Base-by-base conservation (phyloP, 2,797 vertebrate species). In the Lepidocolaptes lacrymiger region DNA sequence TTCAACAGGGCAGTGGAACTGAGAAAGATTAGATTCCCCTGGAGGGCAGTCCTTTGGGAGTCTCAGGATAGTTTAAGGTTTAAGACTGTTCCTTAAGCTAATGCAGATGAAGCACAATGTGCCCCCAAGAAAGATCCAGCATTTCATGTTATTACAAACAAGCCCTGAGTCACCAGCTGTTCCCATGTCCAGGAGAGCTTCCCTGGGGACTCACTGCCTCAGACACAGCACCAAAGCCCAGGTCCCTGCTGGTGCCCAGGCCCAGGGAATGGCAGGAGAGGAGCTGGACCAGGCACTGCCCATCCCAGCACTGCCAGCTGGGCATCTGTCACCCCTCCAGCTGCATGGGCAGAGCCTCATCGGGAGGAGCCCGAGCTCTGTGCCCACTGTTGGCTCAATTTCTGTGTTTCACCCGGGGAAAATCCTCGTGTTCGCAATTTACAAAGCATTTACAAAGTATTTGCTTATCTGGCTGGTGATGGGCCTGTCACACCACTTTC, bases 221-320 rank as follows among this genome's bases (percentile, higher is more conserved):
- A 36, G 73, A 20, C 27, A 22, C 1, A 1, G 14, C 61, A 43
- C 36, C 1, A 3, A 64, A 23, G 20, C 7, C 18, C 1, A 4
- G 6, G 7, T 39, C 36, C 55, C 52, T 18, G 44, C 34, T 4
- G 4, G 36, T 43, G 73, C 24, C 56, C 63, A 7, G 16, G 72
- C 63, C 51, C 63, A 58, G 56, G 28, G 37, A 73, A 56, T 37
- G 64, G 43, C 73, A 30, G 64, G 64, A 68, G 6, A 28, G 61
- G 43, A 41, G 30, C 39, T 64, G 62, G 62, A 64, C 16, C 41
- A 26, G 41, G 32, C 43, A 21, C 37, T 41, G 59, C 37, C 59
- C 37, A 30, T 20, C 8, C 58, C 36, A 37, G n/a, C n/a, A 9
- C 26, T 4, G 0, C 13, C 22, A 12, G 4, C 39, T 4, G 5